These are phyloP conservation scores for Myrmophylax atrothorax DNA, from an alignment of 2,113 vertebrate species.

Conservation along the genomic window DNA sequence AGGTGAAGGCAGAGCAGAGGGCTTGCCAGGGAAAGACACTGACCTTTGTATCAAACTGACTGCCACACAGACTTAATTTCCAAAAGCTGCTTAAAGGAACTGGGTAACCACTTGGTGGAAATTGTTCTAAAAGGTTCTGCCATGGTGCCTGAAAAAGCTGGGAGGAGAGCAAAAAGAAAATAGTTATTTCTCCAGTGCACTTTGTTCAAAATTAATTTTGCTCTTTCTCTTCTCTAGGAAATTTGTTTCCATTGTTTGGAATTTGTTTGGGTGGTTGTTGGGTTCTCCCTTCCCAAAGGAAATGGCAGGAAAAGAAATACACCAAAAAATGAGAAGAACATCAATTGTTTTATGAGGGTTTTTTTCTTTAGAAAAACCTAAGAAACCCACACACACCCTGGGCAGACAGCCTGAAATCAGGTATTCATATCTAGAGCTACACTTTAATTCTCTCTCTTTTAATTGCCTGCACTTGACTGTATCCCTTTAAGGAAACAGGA, in stretches of 20 bases:
- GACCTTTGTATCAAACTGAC: background rate
- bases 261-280: constrained; percentile 58
- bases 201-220: background rate
- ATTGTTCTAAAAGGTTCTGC: background rate
- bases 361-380: background rate
- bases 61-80: background rate
- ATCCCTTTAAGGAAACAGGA: constrained; percentile 60
- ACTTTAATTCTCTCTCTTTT: background rate
- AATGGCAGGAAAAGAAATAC: background rate
- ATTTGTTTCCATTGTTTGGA: constrained; percentile 44
- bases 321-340: constrained; percentile 21
- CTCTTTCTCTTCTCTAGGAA: background rate
- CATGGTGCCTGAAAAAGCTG: background rate
- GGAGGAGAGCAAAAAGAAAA: background rate
- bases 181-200: background rate
- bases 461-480: constrained; percentile 9
- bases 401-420: constrained; percentile 12
- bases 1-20: background rate
- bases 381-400: background rate
- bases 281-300: constrained; percentile 45
- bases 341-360: background rate
- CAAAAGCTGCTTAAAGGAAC: background rate
- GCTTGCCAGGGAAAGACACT: background rate
- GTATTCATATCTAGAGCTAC: background rate
- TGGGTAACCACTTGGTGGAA: background rate